Percentiles rank a stretch among this genome's conserved stretches.
Conservation (phyloP, 2,888 invertebrate genomes). For the Daptonema setosum region DNA sequence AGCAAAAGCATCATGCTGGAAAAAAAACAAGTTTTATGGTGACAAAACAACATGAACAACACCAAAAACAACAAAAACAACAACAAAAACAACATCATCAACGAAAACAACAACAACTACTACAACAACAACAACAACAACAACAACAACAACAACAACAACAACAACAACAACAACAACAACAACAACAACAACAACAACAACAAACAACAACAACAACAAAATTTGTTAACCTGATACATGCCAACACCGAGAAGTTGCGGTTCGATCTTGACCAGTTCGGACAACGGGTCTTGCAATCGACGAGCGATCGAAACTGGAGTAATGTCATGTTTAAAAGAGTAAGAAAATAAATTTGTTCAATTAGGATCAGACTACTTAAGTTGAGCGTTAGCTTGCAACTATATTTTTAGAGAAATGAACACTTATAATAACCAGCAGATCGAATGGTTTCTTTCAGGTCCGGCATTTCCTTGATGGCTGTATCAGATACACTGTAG, state of each 20-base stretch:
- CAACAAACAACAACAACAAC: too few species aligned
- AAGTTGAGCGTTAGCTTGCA: not conserved
- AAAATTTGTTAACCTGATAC: conserved; percentile 39
- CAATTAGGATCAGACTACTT: not conserved
- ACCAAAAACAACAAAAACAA: too few species aligned
- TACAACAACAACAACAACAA: too few species aligned
- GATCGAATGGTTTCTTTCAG: too few species aligned
- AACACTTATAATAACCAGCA: too few species aligned
- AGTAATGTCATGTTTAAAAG: too few species aligned
- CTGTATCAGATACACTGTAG: conserved; percentile 47
- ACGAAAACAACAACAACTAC: too few species aligned
- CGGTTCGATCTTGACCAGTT: conserved; percentile 76
- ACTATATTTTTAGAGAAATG: conserved; percentile 53
- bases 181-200: too few species aligned
- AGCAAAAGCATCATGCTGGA: not conserved
- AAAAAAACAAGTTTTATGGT: not conserved
- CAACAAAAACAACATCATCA: too few species aligned
- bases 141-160: too few species aligned
- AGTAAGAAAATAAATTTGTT: not conserved
- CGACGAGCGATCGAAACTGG: conserved; percentile 52
- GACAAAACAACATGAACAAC: too few species aligned
- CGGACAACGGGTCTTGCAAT: conserved; percentile 67
- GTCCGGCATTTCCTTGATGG: conserved; percentile 56
- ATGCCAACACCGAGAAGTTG: conserved; percentile 79
- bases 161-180: too few species aligned